Evolutionary conservation across 64 coral and sea anemone species (phyloP), one percentile per base, ranked within the genome.

Genomic region (Pocillopora damicornis): DNA sequence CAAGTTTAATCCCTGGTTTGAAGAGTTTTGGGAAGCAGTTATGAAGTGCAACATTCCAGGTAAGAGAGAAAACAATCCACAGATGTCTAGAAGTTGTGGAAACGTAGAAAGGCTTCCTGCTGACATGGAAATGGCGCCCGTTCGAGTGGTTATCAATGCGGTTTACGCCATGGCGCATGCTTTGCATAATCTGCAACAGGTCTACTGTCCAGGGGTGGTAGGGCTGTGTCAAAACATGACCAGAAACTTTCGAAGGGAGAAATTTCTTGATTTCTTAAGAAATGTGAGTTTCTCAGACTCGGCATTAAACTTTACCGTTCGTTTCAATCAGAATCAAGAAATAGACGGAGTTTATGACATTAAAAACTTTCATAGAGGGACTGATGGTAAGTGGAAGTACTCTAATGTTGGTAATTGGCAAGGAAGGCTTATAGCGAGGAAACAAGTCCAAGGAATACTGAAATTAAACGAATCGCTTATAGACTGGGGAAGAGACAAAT

Each of bases 81-180:
- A 80, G 22, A 79, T 91, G 2, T 51, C 56, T 60, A 90, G 69
- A 18, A 58, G 18, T 84, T 26, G 61, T 75, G 8, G 34, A 38
- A 79, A 17, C 91, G 97, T 51, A 11, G 97, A 99, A n/a, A 69
- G 34, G 12, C 82, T 99, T 17, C 73, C 77, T 0, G 1, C 2
- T 13, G 66, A 90, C 37, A 35, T 99, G 6, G 88, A 86, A 37
- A 95, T 99, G 66, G 97, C 94, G 11, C 90, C 97, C 60, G 88
- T 99, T 58, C 93, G 93, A 15, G 87, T 94, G 2, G 83, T 93
- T 35, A 94, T 99, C 35, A 99, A 99, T 88, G 90, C 97, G 9
- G 88, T 99, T 36, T 99, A 93, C 75, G 90, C 97, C 1, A 89
- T 93, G 75, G 93, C 93, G 30, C 87, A 95, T 90, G 97, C 97